Base-by-base conservation (phyloP, 1,140 invertebrate species). In the Sarcophaga peregrina region DNA sequence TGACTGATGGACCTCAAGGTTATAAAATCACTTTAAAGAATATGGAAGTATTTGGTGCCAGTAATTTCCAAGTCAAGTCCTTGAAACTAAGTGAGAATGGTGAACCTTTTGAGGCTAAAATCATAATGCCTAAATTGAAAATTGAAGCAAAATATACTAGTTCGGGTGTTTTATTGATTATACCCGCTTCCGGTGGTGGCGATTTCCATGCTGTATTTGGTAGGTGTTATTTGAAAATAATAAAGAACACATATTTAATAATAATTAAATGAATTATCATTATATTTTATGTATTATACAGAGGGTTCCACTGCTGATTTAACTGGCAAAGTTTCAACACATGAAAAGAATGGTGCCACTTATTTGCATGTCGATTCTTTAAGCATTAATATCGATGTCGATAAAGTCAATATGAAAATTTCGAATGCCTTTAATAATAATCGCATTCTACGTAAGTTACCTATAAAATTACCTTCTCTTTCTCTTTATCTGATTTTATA, bases 111-210 rank as follows among this genome's bases (percentile, higher is more conserved):
- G 93, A 94, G 87, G 93, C 93, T 9, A 91, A 91, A 85, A 91
- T 95, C 72, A 90, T 92, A 84, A 94, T 95, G 88, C 94, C 94
- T n/a, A 91, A 92, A 83, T 91, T 95, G 86, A 92, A 92, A 85
- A 93, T 95, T 84, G 92, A 94, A 85, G 92, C 94, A 3, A 93
- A 93, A 85, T 95, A 95, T 89, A 92, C 92, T n/a, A 95, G 94
- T 86, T 93, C 93, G 78, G 94, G 94, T 0, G 92, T 95, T 6
- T 88, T 95, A 37, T 92, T 95, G 78, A 95, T 95, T 80, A 91
- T 95, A 54, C 94, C 94, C 11, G 94, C 94, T 6, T 94, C 93
- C 84, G 94, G 94, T 74, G 94, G 94, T 81, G 94, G 94, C 48
- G 94, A 94, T 3, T 95, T 95, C 86, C 92, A 94, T 86, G 94